These are phyloP conservation scores for Butastur rufipennis DNA, from an alignment of 2,113 vertebrate species.

Conservation along the genomic window DNA sequence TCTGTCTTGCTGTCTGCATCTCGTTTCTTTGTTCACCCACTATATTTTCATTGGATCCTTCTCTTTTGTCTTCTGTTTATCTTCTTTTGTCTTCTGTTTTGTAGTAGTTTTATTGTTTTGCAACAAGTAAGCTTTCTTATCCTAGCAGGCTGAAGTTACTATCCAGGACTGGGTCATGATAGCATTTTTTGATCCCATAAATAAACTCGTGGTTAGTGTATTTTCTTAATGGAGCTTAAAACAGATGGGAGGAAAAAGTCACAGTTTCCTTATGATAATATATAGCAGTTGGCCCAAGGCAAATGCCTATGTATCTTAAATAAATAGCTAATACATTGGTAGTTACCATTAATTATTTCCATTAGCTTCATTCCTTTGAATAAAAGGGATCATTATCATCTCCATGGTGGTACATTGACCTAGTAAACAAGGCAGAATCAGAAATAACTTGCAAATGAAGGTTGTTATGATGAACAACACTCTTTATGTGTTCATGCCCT, in stretches of 20 bases:
- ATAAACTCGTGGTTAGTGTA: not conserved
- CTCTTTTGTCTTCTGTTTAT: not conserved
- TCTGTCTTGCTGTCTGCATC: not conserved
- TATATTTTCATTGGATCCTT: not conserved
- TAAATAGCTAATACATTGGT: not conserved
- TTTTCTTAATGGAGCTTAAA: not conserved
- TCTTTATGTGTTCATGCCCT: not conserved
- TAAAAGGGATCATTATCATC: not conserved
- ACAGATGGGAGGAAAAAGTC: not conserved
- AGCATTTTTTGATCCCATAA: not conserved
- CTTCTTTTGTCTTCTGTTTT: not conserved
- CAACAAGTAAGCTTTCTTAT: not conserved
- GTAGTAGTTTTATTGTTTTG: not conserved
- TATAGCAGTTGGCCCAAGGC: not conserved
- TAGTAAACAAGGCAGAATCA: not conserved
- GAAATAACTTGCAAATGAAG: not conserved
- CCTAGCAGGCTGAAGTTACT: not conserved
- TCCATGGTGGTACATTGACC: not conserved
- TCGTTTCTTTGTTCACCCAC: not conserved
- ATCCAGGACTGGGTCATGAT: not conserved
- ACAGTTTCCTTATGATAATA: not conserved
- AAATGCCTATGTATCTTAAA: not conserved
- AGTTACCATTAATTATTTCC: not conserved
- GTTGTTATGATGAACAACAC: not conserved
- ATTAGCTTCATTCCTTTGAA: not conserved